These are phyloP conservation scores for Pharmacophagus antenor DNA, from an alignment of 2,888 invertebrate species.

Conservation along the genomic window DNA sequence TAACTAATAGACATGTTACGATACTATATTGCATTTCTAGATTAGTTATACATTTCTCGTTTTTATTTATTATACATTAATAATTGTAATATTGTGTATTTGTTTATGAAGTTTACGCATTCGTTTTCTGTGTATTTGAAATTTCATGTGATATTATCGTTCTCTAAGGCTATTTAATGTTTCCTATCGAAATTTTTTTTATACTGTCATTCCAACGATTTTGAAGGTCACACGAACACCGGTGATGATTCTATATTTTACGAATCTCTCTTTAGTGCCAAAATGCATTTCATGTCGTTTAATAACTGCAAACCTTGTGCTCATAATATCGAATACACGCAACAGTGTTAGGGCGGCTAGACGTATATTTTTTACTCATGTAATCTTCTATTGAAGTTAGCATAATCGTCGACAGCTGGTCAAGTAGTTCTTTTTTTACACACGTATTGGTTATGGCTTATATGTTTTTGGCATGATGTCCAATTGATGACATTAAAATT, in stretches of 20 bases:
- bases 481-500: conserved; percentile 73
- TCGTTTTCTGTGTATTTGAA: conserved; percentile 67
- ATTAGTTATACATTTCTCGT: conserved; percentile 71
- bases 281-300: conserved; percentile 60
- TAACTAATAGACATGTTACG: conserved; percentile 62
- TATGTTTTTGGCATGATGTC: conserved; percentile 75
- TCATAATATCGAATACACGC: conserved; percentile 55
- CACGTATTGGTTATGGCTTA: conserved; percentile 63
- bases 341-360: conserved; percentile 51
- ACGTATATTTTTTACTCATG: conserved; percentile 69
- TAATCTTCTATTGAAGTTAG: conserved; percentile 72
- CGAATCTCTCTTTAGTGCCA: conserved; percentile 75
- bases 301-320: conserved; percentile 65
- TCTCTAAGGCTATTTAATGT: conserved; percentile 64
- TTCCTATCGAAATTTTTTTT: conserved; percentile 52
- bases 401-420: conserved; percentile 62
- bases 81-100: conserved; percentile 68
- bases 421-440: conserved; percentile 52
- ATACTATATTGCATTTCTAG: conserved; percentile 77
- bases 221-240: conserved; percentile 36
- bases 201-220: conserved; percentile 61
- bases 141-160: conserved; percentile 77
- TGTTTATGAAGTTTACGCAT: conserved; percentile 69
- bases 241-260: conserved; percentile 34
- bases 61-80: conserved; percentile 75